phyloP scores from a whole-genome alignment of 2,888 invertebrate genomes.

The Priocnemis perturbator region DNA sequence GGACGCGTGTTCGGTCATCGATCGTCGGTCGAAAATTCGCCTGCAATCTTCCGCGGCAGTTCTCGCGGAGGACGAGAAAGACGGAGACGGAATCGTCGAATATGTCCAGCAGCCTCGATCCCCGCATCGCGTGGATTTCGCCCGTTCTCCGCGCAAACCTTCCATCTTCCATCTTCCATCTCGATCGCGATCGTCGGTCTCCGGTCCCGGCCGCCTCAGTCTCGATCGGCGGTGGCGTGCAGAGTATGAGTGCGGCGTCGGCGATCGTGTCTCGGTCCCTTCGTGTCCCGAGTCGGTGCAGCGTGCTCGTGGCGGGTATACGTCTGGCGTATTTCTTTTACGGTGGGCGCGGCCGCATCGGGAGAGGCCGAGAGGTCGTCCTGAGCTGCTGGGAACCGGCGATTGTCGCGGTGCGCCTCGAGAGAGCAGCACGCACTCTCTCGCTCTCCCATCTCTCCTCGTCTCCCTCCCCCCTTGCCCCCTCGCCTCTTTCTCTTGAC shows the following conservation, averaged over 20 bases:
- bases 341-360: conserved; percentile 36
- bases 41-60: too few species aligned
- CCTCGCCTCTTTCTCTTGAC: conserved; percentile 13
- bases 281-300: background rate
- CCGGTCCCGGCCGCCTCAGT: too few species aligned
- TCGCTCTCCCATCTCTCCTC: conserved; percentile 19
- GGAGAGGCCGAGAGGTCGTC: conserved; percentile 70
- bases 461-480: conserved; percentile 2
- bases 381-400: conserved; percentile 66
- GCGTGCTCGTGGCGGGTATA: conserved; percentile 9
- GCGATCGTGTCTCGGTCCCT: conserved; percentile 3
- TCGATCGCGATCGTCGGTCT: too few species aligned
- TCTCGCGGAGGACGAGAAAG: too few species aligned
- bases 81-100: too few species aligned
- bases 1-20: too few species aligned
- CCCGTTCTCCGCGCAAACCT: too few species aligned
- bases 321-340: conserved; percentile 16
- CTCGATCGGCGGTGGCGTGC: background rate
- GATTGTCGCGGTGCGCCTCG: conserved; percentile 67
- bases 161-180: too few species aligned
- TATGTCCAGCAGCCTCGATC: too few species aligned
- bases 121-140: too few species aligned
- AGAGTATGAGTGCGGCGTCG: background rate
- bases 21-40: too few species aligned
- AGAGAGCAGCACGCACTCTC: conserved; percentile 55